Conservation (phyloP, 1,140 invertebrate species). For the Lepidurus packardi region DNA sequence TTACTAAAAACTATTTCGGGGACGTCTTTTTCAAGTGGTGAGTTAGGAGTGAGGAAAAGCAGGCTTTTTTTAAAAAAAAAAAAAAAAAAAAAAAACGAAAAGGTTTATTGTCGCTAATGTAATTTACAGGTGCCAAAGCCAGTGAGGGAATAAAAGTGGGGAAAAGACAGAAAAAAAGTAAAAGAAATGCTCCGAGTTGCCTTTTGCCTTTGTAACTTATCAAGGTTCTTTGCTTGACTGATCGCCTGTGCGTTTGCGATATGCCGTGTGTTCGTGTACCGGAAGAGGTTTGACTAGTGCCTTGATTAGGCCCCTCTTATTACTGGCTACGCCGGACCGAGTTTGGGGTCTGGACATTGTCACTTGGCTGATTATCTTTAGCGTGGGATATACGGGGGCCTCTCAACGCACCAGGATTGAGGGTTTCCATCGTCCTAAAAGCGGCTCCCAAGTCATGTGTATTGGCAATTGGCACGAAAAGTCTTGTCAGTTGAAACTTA, state of each 20-base stretch:
- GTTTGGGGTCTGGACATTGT: constrained; percentile 12
- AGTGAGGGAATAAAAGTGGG: not conserved
- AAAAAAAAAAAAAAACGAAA: not conserved
- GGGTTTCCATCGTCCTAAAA: not conserved
- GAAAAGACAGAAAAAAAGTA: not conserved
- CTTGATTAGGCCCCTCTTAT: constrained; percentile 21
- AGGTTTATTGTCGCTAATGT: constrained; percentile 7
- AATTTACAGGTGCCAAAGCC: not conserved
- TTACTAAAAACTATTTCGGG: not conserved
- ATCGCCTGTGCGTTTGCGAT: not conserved
- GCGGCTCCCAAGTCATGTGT: not conserved
- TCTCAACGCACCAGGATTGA: not conserved
- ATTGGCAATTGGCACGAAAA: constrained; percentile 14
- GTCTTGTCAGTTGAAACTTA: not conserved
- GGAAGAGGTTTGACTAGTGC: constrained; percentile 21
- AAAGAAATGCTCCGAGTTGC: not conserved
- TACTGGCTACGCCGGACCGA: constrained; percentile 4
- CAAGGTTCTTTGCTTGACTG: constrained; percentile 13
- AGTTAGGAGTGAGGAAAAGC: constrained; percentile 5
- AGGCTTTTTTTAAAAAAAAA: not conserved
- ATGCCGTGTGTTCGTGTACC: constrained; percentile 17
- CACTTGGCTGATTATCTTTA: constrained; percentile 9
- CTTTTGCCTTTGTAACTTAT: constrained; percentile 8
- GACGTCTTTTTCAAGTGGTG: not conserved
- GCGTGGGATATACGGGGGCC: constrained; percentile 4